Evolutionary conservation across 2,113 vertebrate genomes (phyloP).

Genomic region (Collichthys lucidus): DNA sequence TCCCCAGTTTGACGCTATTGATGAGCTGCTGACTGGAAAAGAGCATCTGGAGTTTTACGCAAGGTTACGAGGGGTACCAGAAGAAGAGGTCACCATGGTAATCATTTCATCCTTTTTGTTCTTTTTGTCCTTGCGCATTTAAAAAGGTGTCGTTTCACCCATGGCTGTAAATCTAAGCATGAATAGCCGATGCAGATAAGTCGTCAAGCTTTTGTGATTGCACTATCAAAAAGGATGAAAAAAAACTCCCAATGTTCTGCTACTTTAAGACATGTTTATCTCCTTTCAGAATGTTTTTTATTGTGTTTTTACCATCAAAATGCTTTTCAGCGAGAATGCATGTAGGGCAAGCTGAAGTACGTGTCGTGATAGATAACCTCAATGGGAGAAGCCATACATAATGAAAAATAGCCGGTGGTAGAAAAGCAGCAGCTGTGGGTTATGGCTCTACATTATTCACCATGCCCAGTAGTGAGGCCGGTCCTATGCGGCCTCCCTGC

Average conservation of each 20-base stretch:
- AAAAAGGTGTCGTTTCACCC: background rate
- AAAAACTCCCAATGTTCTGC: background rate
- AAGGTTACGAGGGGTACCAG: slow-evolving; percentile 92
- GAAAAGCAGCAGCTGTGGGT: slow-evolving; percentile 65
- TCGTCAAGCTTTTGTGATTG: background rate
- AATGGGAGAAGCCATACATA: slow-evolving; percentile 65
- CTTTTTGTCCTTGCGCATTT: background rate
- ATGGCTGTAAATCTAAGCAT: background rate
- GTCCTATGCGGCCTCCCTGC: slow-evolving; percentile 46
- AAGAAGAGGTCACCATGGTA: slow-evolving; percentile 94
- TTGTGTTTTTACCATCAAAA: slow-evolving; percentile 15
- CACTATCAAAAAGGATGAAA: background rate
- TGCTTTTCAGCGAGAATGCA: slow-evolving; percentile 28
- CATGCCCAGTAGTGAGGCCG: slow-evolving; percentile 62
- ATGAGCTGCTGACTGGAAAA: slow-evolving; percentile 91
- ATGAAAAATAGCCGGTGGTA: slow-evolving; percentile 66
- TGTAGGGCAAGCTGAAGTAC: slow-evolving; percentile 40
- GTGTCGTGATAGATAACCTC: slow-evolving; percentile 64
- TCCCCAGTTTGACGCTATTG: slow-evolving; percentile 95
- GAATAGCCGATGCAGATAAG: background rate
- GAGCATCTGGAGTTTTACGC: slow-evolving; percentile 96
- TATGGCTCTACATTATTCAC: slow-evolving; percentile 77
- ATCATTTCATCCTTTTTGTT: slow-evolving; percentile 3
- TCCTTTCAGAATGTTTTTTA: background rate
- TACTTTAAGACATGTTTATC: background rate